Conservation (phyloP, 2,113 vertebrate species). For the Syrrhaptes paradoxus region DNA sequence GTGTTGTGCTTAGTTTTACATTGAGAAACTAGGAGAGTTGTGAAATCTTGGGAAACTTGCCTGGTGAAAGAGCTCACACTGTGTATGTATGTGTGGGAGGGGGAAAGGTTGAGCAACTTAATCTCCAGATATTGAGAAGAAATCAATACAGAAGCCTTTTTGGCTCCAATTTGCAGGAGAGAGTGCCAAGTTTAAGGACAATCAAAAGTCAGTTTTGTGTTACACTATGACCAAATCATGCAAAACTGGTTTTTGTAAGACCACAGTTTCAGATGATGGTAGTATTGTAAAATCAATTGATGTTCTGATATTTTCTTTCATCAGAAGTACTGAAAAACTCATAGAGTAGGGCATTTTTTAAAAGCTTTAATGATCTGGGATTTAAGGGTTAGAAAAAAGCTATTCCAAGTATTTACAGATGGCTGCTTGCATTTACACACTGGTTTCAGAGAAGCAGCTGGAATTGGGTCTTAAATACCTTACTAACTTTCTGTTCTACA, state of each 20-base stretch:
- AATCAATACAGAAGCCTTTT: not conserved
- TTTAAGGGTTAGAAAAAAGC: not conserved
- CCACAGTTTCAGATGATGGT: not conserved
- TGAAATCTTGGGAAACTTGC: constrained; percentile 40
- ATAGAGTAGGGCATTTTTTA: not conserved
- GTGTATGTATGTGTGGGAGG: not conserved
- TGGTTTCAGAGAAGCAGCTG: not conserved
- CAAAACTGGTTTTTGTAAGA: not conserved
- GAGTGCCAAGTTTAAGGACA: not conserved
- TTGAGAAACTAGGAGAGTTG: constrained; percentile 8
- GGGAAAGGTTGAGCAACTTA: not conserved
- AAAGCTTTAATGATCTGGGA: not conserved
- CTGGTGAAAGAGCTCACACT: not conserved
- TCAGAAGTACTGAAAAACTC: not conserved
- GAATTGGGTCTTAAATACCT: not conserved
- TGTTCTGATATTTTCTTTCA: not conserved
- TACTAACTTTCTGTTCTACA: not conserved
- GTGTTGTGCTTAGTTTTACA: constrained; percentile 54
- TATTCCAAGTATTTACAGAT: not conserved
- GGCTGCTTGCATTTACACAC: not conserved
- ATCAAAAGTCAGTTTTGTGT: not conserved
- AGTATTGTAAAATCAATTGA: not conserved
- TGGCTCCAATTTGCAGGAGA: not conserved
- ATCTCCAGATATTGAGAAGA: not conserved
- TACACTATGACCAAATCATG: not conserved